Evolutionary conservation across 2,797 vertebrate species (phyloP).

Genomic region (Gallinago stenura): DNA sequence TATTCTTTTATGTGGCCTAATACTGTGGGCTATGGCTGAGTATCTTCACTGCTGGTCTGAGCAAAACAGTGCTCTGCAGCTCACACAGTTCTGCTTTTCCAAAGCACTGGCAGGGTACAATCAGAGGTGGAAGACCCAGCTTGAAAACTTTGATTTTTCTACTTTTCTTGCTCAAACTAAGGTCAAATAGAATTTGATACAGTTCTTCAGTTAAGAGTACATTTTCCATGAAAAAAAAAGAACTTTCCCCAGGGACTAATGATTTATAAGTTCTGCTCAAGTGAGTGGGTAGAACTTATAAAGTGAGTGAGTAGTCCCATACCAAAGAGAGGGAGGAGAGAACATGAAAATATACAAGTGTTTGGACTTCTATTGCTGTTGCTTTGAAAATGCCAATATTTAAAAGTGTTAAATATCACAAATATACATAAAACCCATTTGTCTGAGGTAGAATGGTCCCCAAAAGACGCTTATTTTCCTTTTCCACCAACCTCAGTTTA

Average conservation of each 20-base stretch:
- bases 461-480: neutral
- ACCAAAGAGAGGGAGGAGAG: neutral
- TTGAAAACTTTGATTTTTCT: neutral
- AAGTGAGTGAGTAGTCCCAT: neutral
- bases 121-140: neutral
- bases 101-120: neutral
- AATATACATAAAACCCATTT: neutral
- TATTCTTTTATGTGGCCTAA: neutral
- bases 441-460: neutral
- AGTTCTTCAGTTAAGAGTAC: neutral
- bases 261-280: neutral
- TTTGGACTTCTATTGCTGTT: neutral
- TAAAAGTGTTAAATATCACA: neutral
- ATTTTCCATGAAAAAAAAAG: neutral
- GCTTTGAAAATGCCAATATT: neutral
- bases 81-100: neutral
- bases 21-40: neutral
- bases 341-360: neutral
- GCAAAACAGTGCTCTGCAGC: neutral
- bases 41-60: neutral
- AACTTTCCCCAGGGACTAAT: neutral
- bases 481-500: neutral
- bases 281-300: neutral
- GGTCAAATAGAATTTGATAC: neutral
- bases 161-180: neutral